Evolutionary conservation across 2,797 vertebrate genomes (phyloP).

Genomic region (Sebastes trivittatus): DNA sequence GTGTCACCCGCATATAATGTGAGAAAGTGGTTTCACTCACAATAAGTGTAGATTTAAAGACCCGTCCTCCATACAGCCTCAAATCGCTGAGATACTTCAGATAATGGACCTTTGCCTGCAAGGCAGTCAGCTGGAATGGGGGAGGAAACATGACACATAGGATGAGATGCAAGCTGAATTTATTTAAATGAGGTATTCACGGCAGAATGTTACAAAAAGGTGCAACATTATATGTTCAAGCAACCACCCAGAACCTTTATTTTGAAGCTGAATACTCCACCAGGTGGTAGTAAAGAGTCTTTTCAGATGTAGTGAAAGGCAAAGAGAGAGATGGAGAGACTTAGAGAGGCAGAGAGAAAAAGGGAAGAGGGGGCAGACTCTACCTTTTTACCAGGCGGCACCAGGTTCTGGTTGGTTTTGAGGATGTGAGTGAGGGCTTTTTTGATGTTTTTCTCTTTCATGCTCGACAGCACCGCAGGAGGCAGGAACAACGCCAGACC

Average conservation of each 20-base stretch:
- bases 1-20: not conserved
- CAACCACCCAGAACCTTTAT: not conserved
- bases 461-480: constrained; percentile 96
- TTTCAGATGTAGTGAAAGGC: not conserved
- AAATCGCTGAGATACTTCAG: constrained; percentile 98
- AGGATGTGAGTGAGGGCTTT: constrained; percentile 99
- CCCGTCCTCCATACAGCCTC: constrained; percentile 94
- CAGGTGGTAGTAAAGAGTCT: constrained; percentile 63
- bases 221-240: constrained; percentile 6
- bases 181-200: not conserved
- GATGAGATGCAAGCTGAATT: not conserved
- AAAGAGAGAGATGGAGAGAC: not conserved
- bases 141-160: not conserved
- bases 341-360: not conserved
- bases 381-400: constrained; percentile 99
- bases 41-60: constrained; percentile 94
- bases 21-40: constrained; percentile 79
- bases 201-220: not conserved
- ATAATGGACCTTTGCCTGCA: constrained; percentile 99
- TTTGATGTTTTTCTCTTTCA: constrained; percentile 99
- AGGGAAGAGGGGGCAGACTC: not conserved
- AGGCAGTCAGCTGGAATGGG: constrained; percentile 88
- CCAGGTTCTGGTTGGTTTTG: constrained; percentile 99
- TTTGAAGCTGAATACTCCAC: constrained; percentile 45
- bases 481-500: constrained; percentile 97